Conservation (phyloP, 2,888 invertebrate genomes). For the Labia minor region DNA sequence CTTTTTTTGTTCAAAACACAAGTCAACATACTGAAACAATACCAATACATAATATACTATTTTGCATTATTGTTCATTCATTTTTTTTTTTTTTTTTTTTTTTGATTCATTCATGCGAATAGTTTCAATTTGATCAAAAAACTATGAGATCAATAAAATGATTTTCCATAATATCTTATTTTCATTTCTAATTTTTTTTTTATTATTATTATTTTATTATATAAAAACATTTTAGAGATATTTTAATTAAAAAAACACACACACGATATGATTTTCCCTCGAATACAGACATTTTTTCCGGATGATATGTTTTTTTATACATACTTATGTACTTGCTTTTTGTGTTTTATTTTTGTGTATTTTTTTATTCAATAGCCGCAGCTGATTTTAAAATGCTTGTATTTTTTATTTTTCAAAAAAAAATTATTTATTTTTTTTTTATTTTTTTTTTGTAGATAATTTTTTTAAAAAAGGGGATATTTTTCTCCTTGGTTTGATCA, state of each 20-base stretch:
- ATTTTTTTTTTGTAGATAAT: constrained; percentile 14
- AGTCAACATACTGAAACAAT: too few species aligned
- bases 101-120: background rate
- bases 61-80: too few species aligned
- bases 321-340: constrained; percentile 19
- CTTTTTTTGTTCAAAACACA: constrained; percentile 21
- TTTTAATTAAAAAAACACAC: too few species aligned
- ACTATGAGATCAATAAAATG: constrained; percentile 17
- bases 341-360: constrained; percentile 16
- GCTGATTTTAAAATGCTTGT: constrained; percentile 15
- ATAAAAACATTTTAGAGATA: too few species aligned
- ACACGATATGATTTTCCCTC: background rate
- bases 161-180: constrained; percentile 15
- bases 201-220: background rate
- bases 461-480: background rate
- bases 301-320: constrained; percentile 18
- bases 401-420: background rate
- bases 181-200: too few species aligned
- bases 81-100: too few species aligned
- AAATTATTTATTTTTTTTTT: background rate
- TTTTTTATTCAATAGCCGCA: background rate
- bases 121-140: constrained; percentile 19
- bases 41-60: too few species aligned
- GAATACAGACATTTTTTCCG: constrained; percentile 13
- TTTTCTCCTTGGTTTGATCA: background rate